Evolutionary conservation across 2,888 invertebrate species (phyloP), one percentile per base, ranked within the genome.

Genomic region (Drosophila limbata): DNA sequence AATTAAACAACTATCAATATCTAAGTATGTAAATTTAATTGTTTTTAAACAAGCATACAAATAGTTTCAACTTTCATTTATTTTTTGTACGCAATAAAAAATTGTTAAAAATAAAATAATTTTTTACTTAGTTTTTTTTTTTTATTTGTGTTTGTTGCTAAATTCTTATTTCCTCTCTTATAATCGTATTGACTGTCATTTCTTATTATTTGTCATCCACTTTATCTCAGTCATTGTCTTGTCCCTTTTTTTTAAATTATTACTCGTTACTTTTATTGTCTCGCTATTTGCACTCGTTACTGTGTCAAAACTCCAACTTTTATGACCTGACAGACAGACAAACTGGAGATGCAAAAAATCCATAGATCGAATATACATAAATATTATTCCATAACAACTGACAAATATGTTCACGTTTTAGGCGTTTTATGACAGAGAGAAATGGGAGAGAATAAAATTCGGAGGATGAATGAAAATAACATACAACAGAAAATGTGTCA

Each of bases 401-500:
- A 8, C 17, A 61, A 56, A 57, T 51, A 35, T 60, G 47, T 44
- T 52, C 67, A 77, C 78, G 73, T 57, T 40, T 48, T 50, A 61
- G 55, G 67, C 45, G 21, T 69, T 57, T 73, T 73, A 78, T 66
- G 44, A 51, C 53, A 55, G 4, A 15, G n/a, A 2, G 17, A 21
- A 17, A 40, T 6, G 10, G 11, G 1, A 33, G 15, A 17, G n/a
- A 17, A 47, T 47, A 52, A 64, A 52, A 51, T 42, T 28, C 31
- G 37, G 55, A 59, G 37, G 64, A 60, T 13, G 17, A 55, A 13
- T 47, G 19, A 21, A 63, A 64, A 70, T 48, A 21, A 61, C 62
- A 70, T 45, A 66, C 57, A 55, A 63, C 60, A 67, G 69, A 60
- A 69, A 76, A 73, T 62, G 63, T 77, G 81, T 74, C 77, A 81